Percentiles rank a stretch among this genome's conserved stretches.
Evolutionary conservation across 2,888 invertebrate species (phyloP).

Genomic region (Atethmia centrago): DNA sequence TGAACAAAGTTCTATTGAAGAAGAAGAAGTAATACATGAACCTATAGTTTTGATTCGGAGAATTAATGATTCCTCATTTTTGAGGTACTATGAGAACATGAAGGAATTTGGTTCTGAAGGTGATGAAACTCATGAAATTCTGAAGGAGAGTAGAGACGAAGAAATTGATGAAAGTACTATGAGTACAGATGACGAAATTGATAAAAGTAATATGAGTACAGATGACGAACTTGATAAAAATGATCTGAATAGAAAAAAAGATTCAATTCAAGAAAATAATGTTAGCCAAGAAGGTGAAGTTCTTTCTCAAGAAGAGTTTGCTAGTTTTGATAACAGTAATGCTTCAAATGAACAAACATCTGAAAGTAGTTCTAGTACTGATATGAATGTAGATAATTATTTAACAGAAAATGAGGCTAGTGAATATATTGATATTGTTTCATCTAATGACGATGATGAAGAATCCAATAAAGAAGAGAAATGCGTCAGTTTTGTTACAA

Average conservation of each 20-base stretch:
- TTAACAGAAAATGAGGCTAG: conserved; percentile 58
- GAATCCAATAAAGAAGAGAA: conserved; percentile 67
- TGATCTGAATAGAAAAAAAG: neutral
- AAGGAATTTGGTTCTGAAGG: conserved; percentile 47
- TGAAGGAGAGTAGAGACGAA: too few relatives aligned
- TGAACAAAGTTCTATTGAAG: conserved; percentile 68
- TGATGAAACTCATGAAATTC: conserved; percentile 57
- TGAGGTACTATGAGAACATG: conserved; percentile 75
- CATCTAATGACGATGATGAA: conserved; percentile 59
- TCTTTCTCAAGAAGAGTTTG: conserved; percentile 54
- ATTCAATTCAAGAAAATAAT: conserved; percentile 1
- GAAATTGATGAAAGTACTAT: conserved; percentile 59
- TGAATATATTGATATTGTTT: conserved; percentile 53
- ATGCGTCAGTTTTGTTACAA: conserved; percentile 84
- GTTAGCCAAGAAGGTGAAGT: conserved; percentile 14
- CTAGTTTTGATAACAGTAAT: conserved; percentile 51
- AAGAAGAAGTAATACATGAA: conserved; percentile 58
- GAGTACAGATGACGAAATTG: conserved; percentile 48
- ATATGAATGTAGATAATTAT: conserved; percentile 53
- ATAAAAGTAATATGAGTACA: conserved; percentile 60
- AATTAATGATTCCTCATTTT: conserved; percentile 77
- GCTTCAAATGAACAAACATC: conserved; percentile 49
- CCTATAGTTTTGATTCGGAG: conserved; percentile 76
- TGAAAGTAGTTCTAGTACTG: conserved; percentile 43
- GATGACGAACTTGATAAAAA: conserved; percentile 8